Evolutionary conservation across 2,113 vertebrate species (phyloP), one percentile per base, ranked within the genome.

Genomic region (Psilopogon haemacephalus): DNA sequence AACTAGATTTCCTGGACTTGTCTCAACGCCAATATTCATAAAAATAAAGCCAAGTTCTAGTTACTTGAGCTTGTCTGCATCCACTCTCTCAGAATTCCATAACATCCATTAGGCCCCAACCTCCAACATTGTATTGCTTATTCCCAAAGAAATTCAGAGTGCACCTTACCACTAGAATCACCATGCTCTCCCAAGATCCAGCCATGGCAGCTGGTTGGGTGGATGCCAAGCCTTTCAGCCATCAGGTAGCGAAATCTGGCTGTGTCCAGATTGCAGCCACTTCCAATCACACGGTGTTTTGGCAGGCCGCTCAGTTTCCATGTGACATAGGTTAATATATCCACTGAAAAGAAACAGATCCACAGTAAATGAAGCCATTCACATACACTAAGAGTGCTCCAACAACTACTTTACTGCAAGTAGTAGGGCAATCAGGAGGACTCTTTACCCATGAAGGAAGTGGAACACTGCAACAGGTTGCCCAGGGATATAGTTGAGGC

Each of bases 301-400:
- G 99, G 99, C 85, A 99, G 96, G 17, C 99, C 99, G n/a, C 99
- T 99, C 79, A 99, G 98, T 90, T 99, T 99, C 99, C 99, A 99
- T 56, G 99, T 99, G 59, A 99, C 98, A 3, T 99, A 99, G 21
- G 99, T 99, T 89, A 99, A 95, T 93, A 99, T 98, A 52, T 99
- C 99, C 95, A 99, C 99, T 99, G 94, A 50, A 83, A 81, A 83
- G 18, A 37, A 80, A 80, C 94, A 81, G 5, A 59, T 0, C 33
- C 26, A 67, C 2, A 55, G 28, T 54, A 67, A 88, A 21, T 58
- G 1, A 82, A 81, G 67, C 27, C 15, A 20, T 52, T 91, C 19
- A 15, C 48, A 26, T 26, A 32, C 4, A 16, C 24, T 69, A 52
- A 46, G 59, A 75, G 58, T 14, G 19, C 13, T 60, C 24, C 78